Conservation (phyloP, 2,113 vertebrate genomes). For the Reinhardtius hippoglossoides region DNA sequence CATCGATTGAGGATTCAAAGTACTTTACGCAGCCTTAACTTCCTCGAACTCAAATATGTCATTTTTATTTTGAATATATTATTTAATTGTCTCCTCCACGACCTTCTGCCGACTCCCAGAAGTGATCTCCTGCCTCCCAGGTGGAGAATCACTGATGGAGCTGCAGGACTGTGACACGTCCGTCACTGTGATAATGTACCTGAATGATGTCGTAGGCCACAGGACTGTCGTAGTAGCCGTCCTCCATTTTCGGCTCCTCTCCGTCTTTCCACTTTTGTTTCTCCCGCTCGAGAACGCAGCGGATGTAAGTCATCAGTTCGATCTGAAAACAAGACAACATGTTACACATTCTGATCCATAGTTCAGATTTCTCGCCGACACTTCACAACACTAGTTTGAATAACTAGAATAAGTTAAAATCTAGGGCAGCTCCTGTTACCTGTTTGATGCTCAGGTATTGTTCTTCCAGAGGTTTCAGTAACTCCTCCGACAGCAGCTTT, state of each 20-base stretch:
- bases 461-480: slow-evolving; percentile 80
- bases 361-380: too few relatives aligned
- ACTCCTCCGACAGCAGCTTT: slow-evolving; percentile 81
- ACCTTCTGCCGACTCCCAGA: too few relatives aligned
- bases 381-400: background rate
- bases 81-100: too few relatives aligned
- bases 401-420: background rate
- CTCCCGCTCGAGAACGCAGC: slow-evolving; percentile 78
- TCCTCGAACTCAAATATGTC: too few relatives aligned
- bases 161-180: too few relatives aligned
- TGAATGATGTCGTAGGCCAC: slow-evolving; percentile 89
- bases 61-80: too few relatives aligned
- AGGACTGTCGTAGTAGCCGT: slow-evolving; percentile 83
- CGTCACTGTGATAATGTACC: slow-evolving; percentile 73
- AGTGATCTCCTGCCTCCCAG: too few relatives aligned
- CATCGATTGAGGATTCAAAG: too few relatives aligned
- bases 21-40: too few relatives aligned
- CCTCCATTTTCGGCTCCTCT: slow-evolving; percentile 75
- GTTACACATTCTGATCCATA: too few relatives aligned
- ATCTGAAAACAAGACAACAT: slow-evolving; percentile 46
- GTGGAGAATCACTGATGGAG: too few relatives aligned
- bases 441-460: slow-evolving; percentile 81
- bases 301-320: slow-evolving; percentile 63
- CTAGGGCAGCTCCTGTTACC: slow-evolving; percentile 74
- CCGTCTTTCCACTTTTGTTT: slow-evolving; percentile 80